Evolutionary conservation across 2,888 invertebrate genomes (phyloP).

Genomic region (Aradus depressus): DNA sequence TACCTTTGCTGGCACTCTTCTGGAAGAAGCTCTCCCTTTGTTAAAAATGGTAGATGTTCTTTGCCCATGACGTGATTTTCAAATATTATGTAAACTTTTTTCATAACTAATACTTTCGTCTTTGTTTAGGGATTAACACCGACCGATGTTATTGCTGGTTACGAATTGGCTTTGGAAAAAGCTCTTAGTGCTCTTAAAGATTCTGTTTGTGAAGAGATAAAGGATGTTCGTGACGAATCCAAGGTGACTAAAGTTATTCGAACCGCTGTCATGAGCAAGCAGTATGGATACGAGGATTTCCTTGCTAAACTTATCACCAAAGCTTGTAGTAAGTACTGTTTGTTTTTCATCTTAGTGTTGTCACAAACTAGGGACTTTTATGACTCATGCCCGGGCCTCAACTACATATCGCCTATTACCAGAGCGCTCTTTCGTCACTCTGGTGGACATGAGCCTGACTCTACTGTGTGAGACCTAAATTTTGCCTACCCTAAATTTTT

Average conservation of each 20-base stretch:
- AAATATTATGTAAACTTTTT: neutral
- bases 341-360: too few species aligned
- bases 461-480: too few species aligned
- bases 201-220: conserved; percentile 67
- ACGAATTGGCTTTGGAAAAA: conserved; percentile 80
- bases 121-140: conserved; percentile 73
- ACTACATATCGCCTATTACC: too few species aligned
- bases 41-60: conserved; percentile 56
- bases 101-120: neutral
- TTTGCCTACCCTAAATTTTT: too few species aligned
- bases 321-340: conserved; percentile 51
- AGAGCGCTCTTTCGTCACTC: too few species aligned
- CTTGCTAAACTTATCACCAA: conserved; percentile 72
- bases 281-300: conserved; percentile 93
- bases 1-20: conserved; percentile 80
- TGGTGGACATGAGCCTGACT: too few species aligned
- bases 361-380: too few species aligned
- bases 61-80: neutral
- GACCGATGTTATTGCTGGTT: conserved; percentile 91
- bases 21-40: conserved; percentile 86
- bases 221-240: conserved; percentile 44
- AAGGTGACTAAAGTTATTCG: conserved; percentile 64
- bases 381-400: too few species aligned
- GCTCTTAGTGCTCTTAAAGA: conserved; percentile 78
- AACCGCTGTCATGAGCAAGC: conserved; percentile 90